Evolutionary conservation across 2,797 vertebrate species (phyloP).

Genomic region (Champsocephalus gunnari): DNA sequence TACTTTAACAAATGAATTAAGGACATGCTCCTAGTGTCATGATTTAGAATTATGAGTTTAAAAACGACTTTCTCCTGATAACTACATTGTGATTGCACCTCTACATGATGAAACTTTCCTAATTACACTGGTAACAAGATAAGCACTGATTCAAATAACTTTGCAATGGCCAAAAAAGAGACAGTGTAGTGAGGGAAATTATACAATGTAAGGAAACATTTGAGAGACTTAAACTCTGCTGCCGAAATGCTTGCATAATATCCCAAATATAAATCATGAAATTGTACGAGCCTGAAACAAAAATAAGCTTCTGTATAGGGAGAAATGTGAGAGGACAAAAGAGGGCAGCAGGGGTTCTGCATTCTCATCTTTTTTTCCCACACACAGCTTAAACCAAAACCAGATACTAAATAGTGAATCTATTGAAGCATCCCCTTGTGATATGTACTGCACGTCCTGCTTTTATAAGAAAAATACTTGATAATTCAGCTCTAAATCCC

Average conservation of each 20-base stretch:
- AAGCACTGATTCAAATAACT: constrained; percentile 17
- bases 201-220: constrained; percentile 2
- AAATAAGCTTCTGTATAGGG: not conserved
- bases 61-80: not conserved
- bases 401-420: constrained; percentile 19
- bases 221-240: constrained; percentile 5
- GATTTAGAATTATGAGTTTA: not conserved
- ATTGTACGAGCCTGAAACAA: not conserved
- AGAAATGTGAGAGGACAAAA: not conserved
- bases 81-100: not conserved
- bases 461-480: constrained; percentile 44
- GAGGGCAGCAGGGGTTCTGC: constrained; percentile 7
- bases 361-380: not conserved
- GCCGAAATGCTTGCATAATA: constrained; percentile 11
- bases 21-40: not conserved
- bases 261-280: not conserved
- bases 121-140: constrained; percentile 11
- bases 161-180: not conserved
- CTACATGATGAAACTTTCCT: constrained; percentile 9
- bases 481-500: constrained; percentile 35
- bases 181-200: constrained; percentile 15
- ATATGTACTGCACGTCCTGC: constrained; percentile 36
- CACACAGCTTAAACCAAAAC: constrained; percentile 10
- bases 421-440: constrained; percentile 12
- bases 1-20: too few species aligned